Conservation (phyloP, 2,113 vertebrate genomes). For the Phoenicopterus ruber region DNA sequence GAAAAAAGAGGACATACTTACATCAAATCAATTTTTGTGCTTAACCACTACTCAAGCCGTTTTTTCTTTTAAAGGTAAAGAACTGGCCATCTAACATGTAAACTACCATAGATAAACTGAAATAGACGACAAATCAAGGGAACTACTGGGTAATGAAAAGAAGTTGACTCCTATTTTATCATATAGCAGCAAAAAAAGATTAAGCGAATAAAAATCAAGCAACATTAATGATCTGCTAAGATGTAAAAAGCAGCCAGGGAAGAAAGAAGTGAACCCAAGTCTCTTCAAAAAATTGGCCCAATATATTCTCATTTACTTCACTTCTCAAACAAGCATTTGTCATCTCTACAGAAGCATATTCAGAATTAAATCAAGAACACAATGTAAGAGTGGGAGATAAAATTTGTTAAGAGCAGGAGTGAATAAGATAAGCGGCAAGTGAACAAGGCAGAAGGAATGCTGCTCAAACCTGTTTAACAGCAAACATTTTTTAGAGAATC, state of each 20-base stretch:
- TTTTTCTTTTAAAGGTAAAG: not conserved
- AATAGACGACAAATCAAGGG: not conserved
- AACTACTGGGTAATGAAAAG: not conserved
- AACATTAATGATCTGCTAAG: not conserved
- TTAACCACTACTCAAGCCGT: not conserved
- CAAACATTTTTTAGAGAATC: not conserved
- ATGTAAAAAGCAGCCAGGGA: not conserved
- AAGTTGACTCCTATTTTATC: not conserved
- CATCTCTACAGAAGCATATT: not conserved
- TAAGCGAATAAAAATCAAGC: not conserved
- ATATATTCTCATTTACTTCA: not conserved
- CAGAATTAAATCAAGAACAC: not conserved
- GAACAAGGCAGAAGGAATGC: constrained; percentile 30
- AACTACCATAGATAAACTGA: not conserved
- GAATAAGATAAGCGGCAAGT: constrained; percentile 7
- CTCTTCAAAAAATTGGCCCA: not conserved
- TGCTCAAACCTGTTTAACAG: not conserved
- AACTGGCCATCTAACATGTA: not conserved
- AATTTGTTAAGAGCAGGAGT: not conserved
- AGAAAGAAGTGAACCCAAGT: not conserved
- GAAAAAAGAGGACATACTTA: not conserved
- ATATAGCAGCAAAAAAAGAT: not conserved
- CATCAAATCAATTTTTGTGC: not conserved
- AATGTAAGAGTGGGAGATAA: not conserved
- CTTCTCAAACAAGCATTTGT: not conserved